Percentiles rank a stretch among this genome's conserved stretches.
Evolutionary conservation across 2,797 vertebrate species (phyloP).

Genomic region (Anabacerthia variegaticeps): DNA sequence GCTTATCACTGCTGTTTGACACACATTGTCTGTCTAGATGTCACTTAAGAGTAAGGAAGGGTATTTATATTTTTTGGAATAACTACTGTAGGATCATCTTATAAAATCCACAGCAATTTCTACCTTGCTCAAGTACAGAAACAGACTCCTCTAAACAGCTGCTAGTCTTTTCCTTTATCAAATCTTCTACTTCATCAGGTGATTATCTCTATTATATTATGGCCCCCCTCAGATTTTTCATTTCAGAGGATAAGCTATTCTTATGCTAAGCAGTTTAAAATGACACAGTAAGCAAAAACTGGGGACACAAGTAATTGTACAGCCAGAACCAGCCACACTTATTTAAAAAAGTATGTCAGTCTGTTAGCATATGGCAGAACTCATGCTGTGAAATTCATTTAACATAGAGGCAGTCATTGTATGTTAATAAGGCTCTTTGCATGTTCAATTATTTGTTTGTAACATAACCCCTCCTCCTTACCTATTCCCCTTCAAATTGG

Average conservation of each 20-base stretch:
- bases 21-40: neutral
- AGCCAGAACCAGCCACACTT: neutral
- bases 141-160: neutral
- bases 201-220: neutral
- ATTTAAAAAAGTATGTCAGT: neutral
- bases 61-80: neutral
- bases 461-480: neutral
- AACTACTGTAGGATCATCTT: neutral
- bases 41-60: neutral
- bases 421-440: constrained; percentile 36
- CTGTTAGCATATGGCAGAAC: constrained; percentile 17
- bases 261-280: constrained; percentile 10
- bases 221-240: neutral
- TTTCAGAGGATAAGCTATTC: constrained; percentile 3
- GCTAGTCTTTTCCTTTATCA: neutral
- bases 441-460: constrained; percentile 10
- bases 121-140: neutral
- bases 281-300: constrained; percentile 28
- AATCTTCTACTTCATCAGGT: neutral
- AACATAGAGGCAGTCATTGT: constrained; percentile 16
- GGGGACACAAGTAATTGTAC: neutral
- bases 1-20: neutral
- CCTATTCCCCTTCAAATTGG: neutral
- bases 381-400: constrained; percentile 59
- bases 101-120: neutral